A percentile compares a stretch with the other conserved stretches of the same genome.
These are phyloP conservation scores for Uromys caudimaculatus DNA, from an alignment of 2,797 vertebrate genomes.

Conservation along the genomic window DNA sequence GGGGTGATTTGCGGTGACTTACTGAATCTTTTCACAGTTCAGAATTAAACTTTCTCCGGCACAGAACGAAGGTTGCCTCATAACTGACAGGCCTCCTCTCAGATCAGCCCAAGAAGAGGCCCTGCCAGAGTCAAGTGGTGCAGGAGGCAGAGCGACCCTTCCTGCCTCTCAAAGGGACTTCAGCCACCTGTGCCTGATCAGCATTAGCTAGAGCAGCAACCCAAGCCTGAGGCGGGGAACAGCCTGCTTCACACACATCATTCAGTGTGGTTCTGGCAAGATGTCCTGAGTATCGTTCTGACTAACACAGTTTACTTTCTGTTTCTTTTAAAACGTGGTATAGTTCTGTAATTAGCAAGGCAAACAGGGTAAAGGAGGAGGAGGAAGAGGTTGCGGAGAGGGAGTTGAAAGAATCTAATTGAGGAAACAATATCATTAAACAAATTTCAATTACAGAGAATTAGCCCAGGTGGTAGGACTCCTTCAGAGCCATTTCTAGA, in stretches of 20 bases:
- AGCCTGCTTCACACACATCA: not conserved
- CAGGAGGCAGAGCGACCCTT: not conserved
- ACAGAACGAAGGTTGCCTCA: constrained; percentile 79
- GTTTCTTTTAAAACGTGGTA: constrained; percentile 75
- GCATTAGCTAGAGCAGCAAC: constrained; percentile 44
- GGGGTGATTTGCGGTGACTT: constrained; percentile 90
- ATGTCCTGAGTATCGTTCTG: constrained; percentile 47
- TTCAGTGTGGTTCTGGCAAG: constrained; percentile 53
- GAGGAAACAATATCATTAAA: not conserved
- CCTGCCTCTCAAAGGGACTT: constrained; percentile 67
- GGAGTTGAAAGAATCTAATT: not conserved
- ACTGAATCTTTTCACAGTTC: constrained; percentile 91
- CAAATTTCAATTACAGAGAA: not conserved
- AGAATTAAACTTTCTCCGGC: constrained; percentile 87
- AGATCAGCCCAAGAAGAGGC: constrained; percentile 75
- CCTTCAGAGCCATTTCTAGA: not conserved
- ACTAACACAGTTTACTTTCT: constrained; percentile 65
- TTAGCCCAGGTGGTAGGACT: not conserved
- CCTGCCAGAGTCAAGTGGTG: constrained; percentile 63
- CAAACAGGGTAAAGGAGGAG: constrained; percentile 46
- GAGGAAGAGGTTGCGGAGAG: not conserved
- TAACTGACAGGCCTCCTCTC: constrained; percentile 81
- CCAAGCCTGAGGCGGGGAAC: not conserved
- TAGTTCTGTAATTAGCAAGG: constrained; percentile 75
- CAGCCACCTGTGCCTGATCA: not conserved